These are phyloP conservation scores for Zosterops lateralis DNA, from an alignment of 2,113 vertebrate genomes.

Conservation along the genomic window DNA sequence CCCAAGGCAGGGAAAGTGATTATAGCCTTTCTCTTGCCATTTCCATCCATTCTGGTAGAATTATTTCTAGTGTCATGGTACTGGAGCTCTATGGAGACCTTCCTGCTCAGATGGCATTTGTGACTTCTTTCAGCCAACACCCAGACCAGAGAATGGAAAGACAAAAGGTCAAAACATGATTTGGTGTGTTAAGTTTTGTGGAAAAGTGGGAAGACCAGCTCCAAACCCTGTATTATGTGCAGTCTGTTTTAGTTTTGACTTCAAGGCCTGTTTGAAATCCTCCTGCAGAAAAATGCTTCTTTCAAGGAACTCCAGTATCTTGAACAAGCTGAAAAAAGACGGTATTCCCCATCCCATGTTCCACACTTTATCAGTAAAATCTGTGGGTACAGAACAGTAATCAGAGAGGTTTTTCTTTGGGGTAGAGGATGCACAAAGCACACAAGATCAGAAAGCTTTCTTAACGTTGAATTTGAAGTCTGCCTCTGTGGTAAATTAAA, in stretches of 20 bases:
- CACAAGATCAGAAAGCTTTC: constrained; percentile 2
- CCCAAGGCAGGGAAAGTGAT: not conserved
- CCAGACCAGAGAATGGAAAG: not conserved
- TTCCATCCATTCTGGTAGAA: not conserved
- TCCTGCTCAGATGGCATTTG: not conserved
- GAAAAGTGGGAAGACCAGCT: not conserved
- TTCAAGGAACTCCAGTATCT: constrained; percentile 21
- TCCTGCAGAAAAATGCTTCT: constrained; percentile 45
- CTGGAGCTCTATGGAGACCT: not conserved
- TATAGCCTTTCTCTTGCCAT: not conserved
- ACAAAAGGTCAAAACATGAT: not conserved
- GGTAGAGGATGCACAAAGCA: not conserved
- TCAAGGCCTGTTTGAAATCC: constrained; percentile 67
- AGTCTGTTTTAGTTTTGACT: constrained; percentile 59
- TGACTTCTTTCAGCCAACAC: not conserved
- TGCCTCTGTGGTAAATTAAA: constrained; percentile 16
- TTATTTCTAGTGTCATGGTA: not conserved
- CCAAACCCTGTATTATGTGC: constrained; percentile 8
- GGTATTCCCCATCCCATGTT: not conserved
- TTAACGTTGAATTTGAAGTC: constrained; percentile 31
- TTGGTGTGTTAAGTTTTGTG: not conserved
- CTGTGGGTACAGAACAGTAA: not conserved
- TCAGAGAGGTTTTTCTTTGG: not conserved
- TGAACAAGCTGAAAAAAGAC: not conserved
- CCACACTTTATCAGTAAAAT: not conserved